Conservation (phyloP, 2,113 vertebrate species). For the Lophura nycthemera region DNA sequence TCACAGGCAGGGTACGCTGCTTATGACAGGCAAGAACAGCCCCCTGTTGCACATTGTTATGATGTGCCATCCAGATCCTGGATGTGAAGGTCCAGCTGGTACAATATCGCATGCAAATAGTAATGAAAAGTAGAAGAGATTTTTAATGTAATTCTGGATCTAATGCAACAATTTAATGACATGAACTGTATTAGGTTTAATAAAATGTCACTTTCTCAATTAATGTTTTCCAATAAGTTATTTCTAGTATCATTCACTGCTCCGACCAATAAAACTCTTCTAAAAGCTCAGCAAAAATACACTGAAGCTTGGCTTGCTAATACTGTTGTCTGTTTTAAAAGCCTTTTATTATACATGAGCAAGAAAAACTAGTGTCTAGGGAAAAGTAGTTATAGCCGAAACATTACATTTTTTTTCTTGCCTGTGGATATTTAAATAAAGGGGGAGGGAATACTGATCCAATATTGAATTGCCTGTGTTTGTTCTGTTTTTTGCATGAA, state of each 20-base stretch:
- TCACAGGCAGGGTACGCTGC: not conserved
- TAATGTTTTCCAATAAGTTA: constrained; percentile 51
- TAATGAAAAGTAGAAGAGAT: not conserved
- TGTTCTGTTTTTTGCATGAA: constrained; percentile 75
- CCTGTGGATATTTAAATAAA: constrained; percentile 61
- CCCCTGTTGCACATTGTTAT: not conserved
- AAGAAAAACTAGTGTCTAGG: constrained; percentile 58
- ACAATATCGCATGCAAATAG: not conserved
- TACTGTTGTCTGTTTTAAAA: constrained; percentile 23
- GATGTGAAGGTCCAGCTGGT: not conserved
- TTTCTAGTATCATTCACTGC: constrained; percentile 3
- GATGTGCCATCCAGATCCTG: not conserved
- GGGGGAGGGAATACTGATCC: constrained; percentile 48
- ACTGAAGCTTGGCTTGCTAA: constrained; percentile 9
- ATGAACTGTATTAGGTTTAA: not conserved
- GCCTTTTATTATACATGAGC: constrained; percentile 52
- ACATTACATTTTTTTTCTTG: constrained; percentile 60
- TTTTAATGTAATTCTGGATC: not conserved
- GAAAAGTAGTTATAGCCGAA: constrained; percentile 64
- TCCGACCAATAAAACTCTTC: constrained; percentile 14
- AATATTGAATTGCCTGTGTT: constrained; percentile 69
- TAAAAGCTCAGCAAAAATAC: constrained; percentile 38
- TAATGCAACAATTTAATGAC: constrained; percentile 3
- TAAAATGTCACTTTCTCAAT: constrained; percentile 42
- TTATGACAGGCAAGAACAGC: not conserved